Evolutionary conservation across 2,888 invertebrate species (phyloP).

Genomic region (Dasypolia templi): DNA sequence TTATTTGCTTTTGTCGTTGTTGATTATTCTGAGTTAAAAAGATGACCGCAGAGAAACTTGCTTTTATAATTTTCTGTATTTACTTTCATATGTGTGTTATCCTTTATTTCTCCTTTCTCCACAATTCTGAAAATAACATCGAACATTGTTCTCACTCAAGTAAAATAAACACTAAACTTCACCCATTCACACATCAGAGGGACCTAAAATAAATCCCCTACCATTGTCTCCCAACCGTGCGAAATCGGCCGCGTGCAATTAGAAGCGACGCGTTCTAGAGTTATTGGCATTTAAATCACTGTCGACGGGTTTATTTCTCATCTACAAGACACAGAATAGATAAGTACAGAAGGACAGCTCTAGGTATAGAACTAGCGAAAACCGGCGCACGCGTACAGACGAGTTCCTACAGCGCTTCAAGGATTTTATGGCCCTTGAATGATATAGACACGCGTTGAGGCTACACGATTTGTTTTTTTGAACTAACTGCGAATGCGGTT

Average conservation of each 20-base stretch:
- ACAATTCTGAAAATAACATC: conserved; percentile 28
- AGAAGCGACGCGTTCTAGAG: conserved; percentile 66
- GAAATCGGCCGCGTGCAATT: conserved; percentile 76
- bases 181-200: conserved; percentile 55
- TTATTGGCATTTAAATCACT: conserved; percentile 77
- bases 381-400: not conserved
- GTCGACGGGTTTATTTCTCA: conserved; percentile 69
- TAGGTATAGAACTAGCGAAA: not conserved
- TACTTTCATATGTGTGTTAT: not conserved
- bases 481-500: too few relatives aligned
- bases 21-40: not conserved
- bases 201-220: conserved; percentile 65
- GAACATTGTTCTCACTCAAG: conserved; percentile 20
- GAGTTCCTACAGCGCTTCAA: too few relatives aligned
- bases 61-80: not conserved
- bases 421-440: not conserved
- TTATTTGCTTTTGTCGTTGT: not conserved
- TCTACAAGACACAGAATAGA: conserved; percentile 35
- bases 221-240: conserved; percentile 74
- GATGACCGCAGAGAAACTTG: not conserved
- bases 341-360: not conserved
- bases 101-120: conserved; percentile 5
- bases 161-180: conserved; percentile 49
- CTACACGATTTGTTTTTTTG: too few relatives aligned
- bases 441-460: not conserved